Percentiles rank a stretch among this genome's conserved stretches.
These are phyloP conservation scores for Zeus faber DNA, from an alignment of 2,113 vertebrate species.

Conservation along the genomic window DNA sequence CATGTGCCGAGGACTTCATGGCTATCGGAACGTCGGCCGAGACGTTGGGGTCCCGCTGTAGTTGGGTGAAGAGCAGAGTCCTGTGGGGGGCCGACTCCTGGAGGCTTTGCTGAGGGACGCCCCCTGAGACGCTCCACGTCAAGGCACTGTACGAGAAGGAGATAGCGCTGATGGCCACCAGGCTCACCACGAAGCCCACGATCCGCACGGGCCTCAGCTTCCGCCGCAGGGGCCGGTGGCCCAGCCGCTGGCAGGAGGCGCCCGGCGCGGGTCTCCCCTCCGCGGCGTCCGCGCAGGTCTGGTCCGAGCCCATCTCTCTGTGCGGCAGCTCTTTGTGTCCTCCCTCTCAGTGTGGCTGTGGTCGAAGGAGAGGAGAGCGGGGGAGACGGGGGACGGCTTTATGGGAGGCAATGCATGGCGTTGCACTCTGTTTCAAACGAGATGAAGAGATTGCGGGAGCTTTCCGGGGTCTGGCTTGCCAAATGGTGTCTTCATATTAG, in stretches of 20 bases:
- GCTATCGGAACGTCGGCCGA: slow-evolving; percentile 69
- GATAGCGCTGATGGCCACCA: slow-evolving; percentile 86
- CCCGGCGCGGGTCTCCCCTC: slow-evolving; percentile 39
- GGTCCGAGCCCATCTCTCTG: slow-evolving; percentile 58
- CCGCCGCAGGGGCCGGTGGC: slow-evolving; percentile 75
- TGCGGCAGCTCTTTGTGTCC: slow-evolving; percentile 31
- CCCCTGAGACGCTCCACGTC: slow-evolving; percentile 74
- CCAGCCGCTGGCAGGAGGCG: slow-evolving; percentile 50
- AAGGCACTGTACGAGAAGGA: slow-evolving; percentile 88
- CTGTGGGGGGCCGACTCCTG: slow-evolving; percentile 74
- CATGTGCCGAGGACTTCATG: slow-evolving; percentile 62
- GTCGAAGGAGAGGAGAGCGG: slow-evolving; percentile 24
- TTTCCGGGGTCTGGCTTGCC: slow-evolving; percentile 67
- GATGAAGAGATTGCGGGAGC: slow-evolving; percentile 38
- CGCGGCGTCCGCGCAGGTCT: slow-evolving; percentile 41
- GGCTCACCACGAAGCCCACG: slow-evolving; percentile 81
- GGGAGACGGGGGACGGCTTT: slow-evolving; percentile 21
- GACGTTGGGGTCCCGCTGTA: slow-evolving; percentile 66
- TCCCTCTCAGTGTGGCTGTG: slow-evolving; percentile 30
- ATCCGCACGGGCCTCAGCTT: slow-evolving; percentile 86
- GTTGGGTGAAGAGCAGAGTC: slow-evolving; percentile 87
- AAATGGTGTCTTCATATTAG: slow-evolving; percentile 75
- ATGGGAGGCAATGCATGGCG: slow-evolving; percentile 50
- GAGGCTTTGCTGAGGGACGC: slow-evolving; percentile 48
- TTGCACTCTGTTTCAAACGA: slow-evolving; percentile 53